Conservation (phyloP, 2,113 vertebrate genomes). For the Oncorhynchus mykiss region DNA sequence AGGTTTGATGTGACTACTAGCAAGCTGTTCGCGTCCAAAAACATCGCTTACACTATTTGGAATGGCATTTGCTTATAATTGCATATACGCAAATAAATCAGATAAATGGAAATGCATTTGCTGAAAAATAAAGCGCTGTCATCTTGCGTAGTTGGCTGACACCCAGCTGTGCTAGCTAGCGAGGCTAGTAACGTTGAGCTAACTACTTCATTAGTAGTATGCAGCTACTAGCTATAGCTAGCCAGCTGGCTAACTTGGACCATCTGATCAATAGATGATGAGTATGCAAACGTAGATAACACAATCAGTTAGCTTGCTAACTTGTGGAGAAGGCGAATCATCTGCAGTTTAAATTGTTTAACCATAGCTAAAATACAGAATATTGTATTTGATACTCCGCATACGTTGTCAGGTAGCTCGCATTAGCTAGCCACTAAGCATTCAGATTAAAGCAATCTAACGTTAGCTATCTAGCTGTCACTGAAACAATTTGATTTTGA, state of each 20-base stretch:
- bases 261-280: too few species aligned
- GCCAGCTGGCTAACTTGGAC: too few species aligned
- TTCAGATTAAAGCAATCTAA: neutral
- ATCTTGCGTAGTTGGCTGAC: neutral
- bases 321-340: neutral
- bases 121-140: neutral
- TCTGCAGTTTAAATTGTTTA: neutral
- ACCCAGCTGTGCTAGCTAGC: neutral
- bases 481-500: neutral
- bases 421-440: neutral
- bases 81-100: neutral
- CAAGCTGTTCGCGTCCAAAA: neutral
- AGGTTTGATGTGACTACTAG: neutral
- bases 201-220: too few species aligned
- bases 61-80: constrained; percentile 1
- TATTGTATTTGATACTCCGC: neutral
- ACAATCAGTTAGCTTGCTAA: neutral
- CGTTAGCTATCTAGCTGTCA: constrained; percentile 4
- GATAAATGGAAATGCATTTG: neutral
- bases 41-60: neutral
- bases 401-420: neutral
- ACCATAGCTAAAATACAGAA: neutral
- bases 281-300: neutral
- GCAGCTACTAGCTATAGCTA: neutral
- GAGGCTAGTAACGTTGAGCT: too few species aligned